Base-by-base conservation (phyloP, 2,888 invertebrate species). In the Priocnemis perturbator region DNA sequence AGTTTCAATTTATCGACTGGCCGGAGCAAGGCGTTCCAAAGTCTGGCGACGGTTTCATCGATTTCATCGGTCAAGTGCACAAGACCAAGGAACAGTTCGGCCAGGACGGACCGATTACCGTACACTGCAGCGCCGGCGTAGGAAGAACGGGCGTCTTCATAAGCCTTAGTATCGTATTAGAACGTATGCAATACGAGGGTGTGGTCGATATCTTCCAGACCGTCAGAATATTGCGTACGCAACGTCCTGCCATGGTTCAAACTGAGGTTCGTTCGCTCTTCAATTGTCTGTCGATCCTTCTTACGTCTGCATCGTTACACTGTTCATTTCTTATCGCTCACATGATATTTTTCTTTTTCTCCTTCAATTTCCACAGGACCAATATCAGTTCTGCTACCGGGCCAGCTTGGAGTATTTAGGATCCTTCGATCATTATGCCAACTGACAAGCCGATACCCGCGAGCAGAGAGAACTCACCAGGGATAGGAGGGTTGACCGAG, bases 21-120 rank as follows among this genome's bases (percentile, higher is more conserved):
- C 97, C 97, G 0, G 99, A 95, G 87, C 98, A 96, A 88, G 97
- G 98, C 23, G 98, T 98, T 45, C 99, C 99, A 9, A 98, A 98
- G 89, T 97, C 97, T 50, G 98, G 98, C 0, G 99, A 99, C 88
- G 98, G 98, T 50, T 99, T 99, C 90, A 98, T 99, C 81, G 99
- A 99, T 90, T 99, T 99, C 91, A 97, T 99, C 81, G 98, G 98
- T 7, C 99, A 99, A 90, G 98, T 99, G 59, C 99, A 99, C 91
- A 99, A 99, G 91, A 99, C 99, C 62, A 99, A 99, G 91, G 98
- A 98, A 87, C 99, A 99, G 90, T 99, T 99, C 89, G 99, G 99
- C 5, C 98, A 98, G 88, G 99, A 98, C 87, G 99, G 99, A 9
- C 99, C 99, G 0, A 99, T 99, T 76, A 97, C 98, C 59, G 99